Evolutionary conservation across 2,797 vertebrate genomes (phyloP).

Genomic region (Semaprochilodus insignis): DNA sequence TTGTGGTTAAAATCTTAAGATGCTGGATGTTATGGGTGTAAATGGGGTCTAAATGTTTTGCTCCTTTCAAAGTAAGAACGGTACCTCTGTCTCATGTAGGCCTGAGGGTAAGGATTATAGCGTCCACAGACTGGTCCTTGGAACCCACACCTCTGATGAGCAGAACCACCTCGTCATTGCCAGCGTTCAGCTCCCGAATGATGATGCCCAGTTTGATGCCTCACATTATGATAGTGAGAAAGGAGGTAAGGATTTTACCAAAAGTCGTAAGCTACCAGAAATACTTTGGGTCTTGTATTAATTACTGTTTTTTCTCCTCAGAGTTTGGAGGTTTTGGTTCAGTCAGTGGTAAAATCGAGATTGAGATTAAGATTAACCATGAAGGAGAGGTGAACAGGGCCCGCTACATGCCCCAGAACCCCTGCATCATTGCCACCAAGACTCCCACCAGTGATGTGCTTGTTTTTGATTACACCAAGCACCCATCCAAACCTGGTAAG

Average conservation of each 20-base stretch:
- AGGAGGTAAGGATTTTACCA: constrained; percentile 81
- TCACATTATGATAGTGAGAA: constrained; percentile 98
- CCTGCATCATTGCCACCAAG: constrained; percentile 97
- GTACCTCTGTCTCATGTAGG: constrained; percentile 69
- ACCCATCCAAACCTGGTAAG: constrained; percentile 96
- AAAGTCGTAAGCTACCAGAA: neutral
- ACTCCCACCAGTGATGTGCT: constrained; percentile 96
- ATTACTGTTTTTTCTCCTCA: constrained; percentile 61
- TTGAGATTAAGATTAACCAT: constrained; percentile 98
- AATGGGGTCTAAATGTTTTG: neutral
- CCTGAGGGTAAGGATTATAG: constrained; percentile 98
- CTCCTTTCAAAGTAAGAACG: neutral
- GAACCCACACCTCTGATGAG: constrained; percentile 96
- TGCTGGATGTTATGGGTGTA: no score
- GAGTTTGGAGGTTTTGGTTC: constrained; percentile 99
- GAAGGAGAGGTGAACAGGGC: constrained; percentile 98
- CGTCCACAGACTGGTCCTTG: constrained; percentile 93
- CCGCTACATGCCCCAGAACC: constrained; percentile 98
- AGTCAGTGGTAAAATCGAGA: constrained; percentile 97
- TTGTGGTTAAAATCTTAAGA: no score
- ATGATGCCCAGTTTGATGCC: constrained; percentile 96
- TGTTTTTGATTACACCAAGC: constrained; percentile 98
- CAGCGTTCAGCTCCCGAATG: constrained; percentile 95
- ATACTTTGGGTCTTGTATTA: neutral
- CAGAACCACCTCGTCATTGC: constrained; percentile 97